A percentile compares a stretch with the other conserved stretches of the same genome.
These are phyloP conservation scores for Artibeus lituratus DNA, from an alignment of 2,797 vertebrate species.

Conservation along the genomic window DNA sequence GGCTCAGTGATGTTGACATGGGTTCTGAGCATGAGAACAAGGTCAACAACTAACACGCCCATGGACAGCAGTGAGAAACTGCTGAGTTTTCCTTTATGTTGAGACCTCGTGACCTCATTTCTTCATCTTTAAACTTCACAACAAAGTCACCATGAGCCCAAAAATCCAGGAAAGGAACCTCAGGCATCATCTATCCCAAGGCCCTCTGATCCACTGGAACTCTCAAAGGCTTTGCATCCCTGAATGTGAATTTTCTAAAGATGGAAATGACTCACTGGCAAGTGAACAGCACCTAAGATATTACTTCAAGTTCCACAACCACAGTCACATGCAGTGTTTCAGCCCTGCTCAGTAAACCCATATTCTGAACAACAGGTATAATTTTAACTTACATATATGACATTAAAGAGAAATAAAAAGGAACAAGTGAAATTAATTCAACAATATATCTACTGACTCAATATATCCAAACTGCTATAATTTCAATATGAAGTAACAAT, in stretches of 20 bases:
- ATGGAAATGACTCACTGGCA: not conserved
- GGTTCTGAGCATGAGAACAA: slow-evolving; percentile 12
- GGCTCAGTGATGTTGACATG: not conserved
- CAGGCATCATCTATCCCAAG: not conserved
- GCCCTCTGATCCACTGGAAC: not conserved
- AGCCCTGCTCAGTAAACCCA: not conserved
- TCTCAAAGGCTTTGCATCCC: not conserved
- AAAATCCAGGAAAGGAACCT: not conserved
- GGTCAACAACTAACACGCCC: not conserved
- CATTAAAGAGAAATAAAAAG: not conserved
- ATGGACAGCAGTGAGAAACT: not conserved
- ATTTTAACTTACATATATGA: not conserved
- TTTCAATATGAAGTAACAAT: not conserved
- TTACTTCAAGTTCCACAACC: not conserved
- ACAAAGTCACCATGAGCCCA: not conserved
- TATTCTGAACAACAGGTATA: not conserved
- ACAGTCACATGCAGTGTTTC: not conserved
- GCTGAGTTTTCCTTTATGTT: not conserved
- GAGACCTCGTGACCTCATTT: not conserved
- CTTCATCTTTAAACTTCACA: not conserved
- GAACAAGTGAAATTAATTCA: not conserved
- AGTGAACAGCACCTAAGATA: not conserved
- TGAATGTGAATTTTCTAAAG: not conserved
- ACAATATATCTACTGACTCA: not conserved
- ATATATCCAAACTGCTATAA: not conserved